A percentile compares a stretch with the other conserved stretches of the same genome.
These are phyloP conservation scores for Lottia gigantea DNA, from an alignment of 2,888 invertebrate genomes.

Conservation along the genomic window DNA sequence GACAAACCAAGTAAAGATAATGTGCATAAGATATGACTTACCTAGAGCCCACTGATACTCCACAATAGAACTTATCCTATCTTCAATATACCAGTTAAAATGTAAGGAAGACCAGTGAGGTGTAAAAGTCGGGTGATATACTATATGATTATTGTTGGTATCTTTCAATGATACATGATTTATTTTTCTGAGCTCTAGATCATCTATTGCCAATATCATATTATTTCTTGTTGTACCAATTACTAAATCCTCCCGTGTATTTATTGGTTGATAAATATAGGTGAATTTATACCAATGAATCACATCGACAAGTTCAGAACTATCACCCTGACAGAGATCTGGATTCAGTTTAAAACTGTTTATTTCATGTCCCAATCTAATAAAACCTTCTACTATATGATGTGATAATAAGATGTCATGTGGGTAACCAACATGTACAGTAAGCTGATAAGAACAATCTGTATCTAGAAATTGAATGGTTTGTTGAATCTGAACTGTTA, in stretches of 20 bases:
- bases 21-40: neutral
- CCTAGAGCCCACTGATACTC: slow-evolving; percentile 30
- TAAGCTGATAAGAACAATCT: slow-evolving; percentile 13
- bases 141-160: neutral
- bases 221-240: neutral
- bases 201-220: slow-evolving; percentile 19
- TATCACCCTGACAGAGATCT: slow-evolving; percentile 22
- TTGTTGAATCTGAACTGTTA: slow-evolving; percentile 2
- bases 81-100: slow-evolving; percentile 26
- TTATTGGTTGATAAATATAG: neutral
- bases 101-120: slow-evolving; percentile 28
- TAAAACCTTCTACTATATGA: slow-evolving; percentile 23
- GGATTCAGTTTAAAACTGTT: slow-evolving; percentile 27
- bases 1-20: too few species aligned
- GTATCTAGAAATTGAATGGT: neutral
- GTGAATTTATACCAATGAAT: slow-evolving; percentile 27
- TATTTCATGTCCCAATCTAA: slow-evolving; percentile 24
- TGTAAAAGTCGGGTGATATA: slow-evolving; percentile 18
- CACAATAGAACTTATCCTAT: slow-evolving; percentile 20
- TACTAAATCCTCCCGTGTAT: neutral
- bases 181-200: slow-evolving; percentile 9
- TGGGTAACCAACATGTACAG: slow-evolving; percentile 22
- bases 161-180: slow-evolving; percentile 14
- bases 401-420: slow-evolving; percentile 10
- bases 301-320: slow-evolving; percentile 20